Percentiles rank a stretch among this genome's conserved stretches.
These are phyloP conservation scores for Sinosuthora webbiana DNA, from an alignment of 2,113 vertebrate species.

Conservation along the genomic window DNA sequence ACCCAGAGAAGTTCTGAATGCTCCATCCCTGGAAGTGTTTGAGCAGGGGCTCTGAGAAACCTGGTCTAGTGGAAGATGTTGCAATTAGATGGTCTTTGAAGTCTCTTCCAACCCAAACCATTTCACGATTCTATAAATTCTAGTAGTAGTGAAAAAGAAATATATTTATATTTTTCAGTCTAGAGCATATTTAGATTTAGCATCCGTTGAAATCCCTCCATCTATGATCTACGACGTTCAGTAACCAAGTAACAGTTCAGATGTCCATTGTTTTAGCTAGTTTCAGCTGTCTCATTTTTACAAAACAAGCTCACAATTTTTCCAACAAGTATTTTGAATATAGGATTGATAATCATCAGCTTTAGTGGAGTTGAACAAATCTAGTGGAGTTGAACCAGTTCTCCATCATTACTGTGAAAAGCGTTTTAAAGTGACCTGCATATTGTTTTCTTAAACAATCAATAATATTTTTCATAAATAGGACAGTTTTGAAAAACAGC, in stretches of 20 bases:
- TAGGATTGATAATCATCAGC: not conserved
- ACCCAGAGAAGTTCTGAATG: not conserved
- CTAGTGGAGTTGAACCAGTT: not conserved
- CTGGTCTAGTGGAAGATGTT: not conserved
- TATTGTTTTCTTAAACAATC: not conserved
- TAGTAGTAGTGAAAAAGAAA: not conserved
- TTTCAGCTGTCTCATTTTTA: not conserved
- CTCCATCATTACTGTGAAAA: not conserved
- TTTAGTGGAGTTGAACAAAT: not conserved
- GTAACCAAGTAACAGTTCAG: not conserved
- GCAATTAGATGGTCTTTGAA: not conserved
- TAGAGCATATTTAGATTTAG: not conserved
- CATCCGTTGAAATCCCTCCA: not conserved
- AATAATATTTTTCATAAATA: not conserved
- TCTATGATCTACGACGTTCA: not conserved
- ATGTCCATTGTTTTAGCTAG: not conserved
- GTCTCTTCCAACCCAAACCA: not conserved
- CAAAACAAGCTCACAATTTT: not conserved
- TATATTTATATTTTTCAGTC: not conserved
- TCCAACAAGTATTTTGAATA: not conserved
- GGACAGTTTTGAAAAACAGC: not conserved
- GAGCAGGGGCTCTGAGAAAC: not conserved
- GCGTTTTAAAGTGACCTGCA: not conserved
- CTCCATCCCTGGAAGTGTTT: not conserved
- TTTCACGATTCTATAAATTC: not conserved